Conservation (phyloP, 2,113 vertebrate genomes). For the Sinocyclocheilus rhinocerous region DNA sequence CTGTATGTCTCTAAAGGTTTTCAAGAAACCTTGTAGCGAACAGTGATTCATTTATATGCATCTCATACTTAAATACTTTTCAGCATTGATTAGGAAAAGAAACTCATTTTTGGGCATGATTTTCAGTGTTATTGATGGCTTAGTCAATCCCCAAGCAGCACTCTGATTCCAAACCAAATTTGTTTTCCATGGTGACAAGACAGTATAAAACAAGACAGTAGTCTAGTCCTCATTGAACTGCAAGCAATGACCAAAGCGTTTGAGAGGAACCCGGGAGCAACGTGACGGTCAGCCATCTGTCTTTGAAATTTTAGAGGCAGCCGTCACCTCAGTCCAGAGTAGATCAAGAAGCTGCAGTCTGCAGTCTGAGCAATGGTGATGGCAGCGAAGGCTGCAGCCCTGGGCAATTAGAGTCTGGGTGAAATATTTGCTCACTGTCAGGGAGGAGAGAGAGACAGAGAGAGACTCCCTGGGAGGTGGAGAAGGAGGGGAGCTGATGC, state of each 20-base stretch:
- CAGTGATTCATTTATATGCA: not conserved
- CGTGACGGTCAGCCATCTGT: slow-evolving; percentile 50
- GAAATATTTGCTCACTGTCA: slow-evolving; percentile 59
- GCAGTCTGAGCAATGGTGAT: slow-evolving; percentile 43
- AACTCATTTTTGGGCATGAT: not conserved
- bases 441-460: slow-evolving; percentile 7
- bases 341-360: slow-evolving; percentile 25
- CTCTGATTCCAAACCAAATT: not conserved
- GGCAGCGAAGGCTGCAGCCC: slow-evolving; percentile 11
- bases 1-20: too few relatives aligned
- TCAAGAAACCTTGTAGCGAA: not conserved
- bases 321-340: slow-evolving; percentile 34
- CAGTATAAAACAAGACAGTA: not conserved
- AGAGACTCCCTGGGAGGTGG: slow-evolving; percentile 10
- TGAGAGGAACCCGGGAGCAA: slow-evolving; percentile 33
- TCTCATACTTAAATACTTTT: not conserved
- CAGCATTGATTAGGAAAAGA: not conserved
- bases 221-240: not conserved
- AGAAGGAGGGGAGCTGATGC: slow-evolving; percentile 15
- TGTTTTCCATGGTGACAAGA: slow-evolving; percentile 2
- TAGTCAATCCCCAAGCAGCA: not conserved
- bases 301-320: slow-evolving; percentile 53
- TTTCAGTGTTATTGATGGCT: not conserved
- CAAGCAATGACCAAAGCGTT: not conserved
- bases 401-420: slow-evolving; percentile 56